Evolutionary conservation across 2,888 invertebrate species (phyloP).

Genomic region (Agonopterix subpropinquella): DNA sequence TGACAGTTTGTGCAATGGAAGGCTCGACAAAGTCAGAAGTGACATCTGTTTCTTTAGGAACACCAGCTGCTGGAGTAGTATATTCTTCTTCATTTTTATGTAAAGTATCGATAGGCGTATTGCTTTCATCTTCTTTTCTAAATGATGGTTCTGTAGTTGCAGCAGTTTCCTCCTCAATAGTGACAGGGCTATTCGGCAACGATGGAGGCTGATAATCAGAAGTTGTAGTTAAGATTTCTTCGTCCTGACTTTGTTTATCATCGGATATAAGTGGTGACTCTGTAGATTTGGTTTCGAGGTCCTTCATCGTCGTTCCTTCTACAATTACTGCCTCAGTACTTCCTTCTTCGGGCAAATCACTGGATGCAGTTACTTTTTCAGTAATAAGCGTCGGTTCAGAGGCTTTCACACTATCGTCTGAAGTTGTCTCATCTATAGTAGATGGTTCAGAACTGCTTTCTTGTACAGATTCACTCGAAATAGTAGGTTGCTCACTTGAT

Average conservation of each 20-base stretch:
- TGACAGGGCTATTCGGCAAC: background rate
- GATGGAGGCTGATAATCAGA: background rate
- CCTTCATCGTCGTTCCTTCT: background rate
- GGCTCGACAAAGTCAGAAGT: conserved; percentile 8
- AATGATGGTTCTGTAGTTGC: conserved; percentile 19
- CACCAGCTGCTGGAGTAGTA: conserved; percentile 10
- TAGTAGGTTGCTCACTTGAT: too few species aligned
- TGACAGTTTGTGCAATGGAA: background rate
- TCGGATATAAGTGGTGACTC: background rate
- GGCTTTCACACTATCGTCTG: too few species aligned
- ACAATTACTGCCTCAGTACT: background rate
- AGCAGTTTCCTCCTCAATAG: background rate
- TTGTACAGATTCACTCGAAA: too few species aligned
- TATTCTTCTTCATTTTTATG: conserved; percentile 10
- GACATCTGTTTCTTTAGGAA: conserved; percentile 11
- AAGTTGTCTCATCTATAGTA: too few species aligned
- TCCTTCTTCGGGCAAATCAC: background rate
- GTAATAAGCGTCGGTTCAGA: too few species aligned
- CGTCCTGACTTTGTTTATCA: background rate
- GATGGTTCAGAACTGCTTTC: too few species aligned
- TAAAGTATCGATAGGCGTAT: conserved; percentile 13
- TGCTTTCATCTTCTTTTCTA: conserved; percentile 19
- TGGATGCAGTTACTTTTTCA: too few species aligned
- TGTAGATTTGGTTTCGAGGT: background rate
- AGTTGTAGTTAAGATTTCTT: background rate